A percentile compares a stretch with the other conserved stretches of the same genome.
Conservation (phyloP, 2,797 vertebrate genomes). For the Syngnathus rostellatus region DNA sequence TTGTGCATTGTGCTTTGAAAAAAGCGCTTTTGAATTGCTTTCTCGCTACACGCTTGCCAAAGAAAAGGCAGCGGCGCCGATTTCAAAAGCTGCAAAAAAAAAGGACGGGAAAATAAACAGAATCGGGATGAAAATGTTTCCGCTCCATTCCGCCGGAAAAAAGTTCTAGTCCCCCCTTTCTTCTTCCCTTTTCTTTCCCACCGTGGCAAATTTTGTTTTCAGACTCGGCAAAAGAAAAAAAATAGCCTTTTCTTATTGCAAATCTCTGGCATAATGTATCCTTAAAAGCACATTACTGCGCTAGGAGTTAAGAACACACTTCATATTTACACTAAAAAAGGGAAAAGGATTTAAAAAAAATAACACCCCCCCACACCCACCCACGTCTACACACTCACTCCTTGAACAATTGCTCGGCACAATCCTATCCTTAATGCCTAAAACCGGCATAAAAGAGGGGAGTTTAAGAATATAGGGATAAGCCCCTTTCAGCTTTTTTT, state of each 20-base stretch:
- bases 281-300: constrained; percentile 79
- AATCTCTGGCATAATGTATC: constrained; percentile 78
- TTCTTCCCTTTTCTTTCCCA: constrained; percentile 41
- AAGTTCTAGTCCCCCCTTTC: constrained; percentile 59
- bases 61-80: constrained; percentile 68
- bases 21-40: constrained; percentile 69
- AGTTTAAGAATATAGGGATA: constrained; percentile 83
- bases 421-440: constrained; percentile 83
- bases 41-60: constrained; percentile 66
- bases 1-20: constrained; percentile 65
- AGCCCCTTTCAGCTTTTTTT: constrained; percentile 73
- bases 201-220: constrained; percentile 72
- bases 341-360: constrained; percentile 63
- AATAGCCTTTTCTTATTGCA: constrained; percentile 76
- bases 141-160: constrained; percentile 55
- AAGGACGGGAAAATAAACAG: constrained; percentile 38
- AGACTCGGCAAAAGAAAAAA: constrained; percentile 58
- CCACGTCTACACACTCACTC: constrained; percentile 73
- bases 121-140: constrained; percentile 54
- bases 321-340: constrained; percentile 72
- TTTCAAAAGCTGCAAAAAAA: constrained; percentile 57
- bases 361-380: constrained; percentile 74
- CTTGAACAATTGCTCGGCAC: constrained; percentile 81
- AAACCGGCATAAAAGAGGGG: constrained; percentile 79
- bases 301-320: constrained; percentile 77